Conservation (phyloP, 2,797 vertebrate genomes). For the Picus viridis region DNA sequence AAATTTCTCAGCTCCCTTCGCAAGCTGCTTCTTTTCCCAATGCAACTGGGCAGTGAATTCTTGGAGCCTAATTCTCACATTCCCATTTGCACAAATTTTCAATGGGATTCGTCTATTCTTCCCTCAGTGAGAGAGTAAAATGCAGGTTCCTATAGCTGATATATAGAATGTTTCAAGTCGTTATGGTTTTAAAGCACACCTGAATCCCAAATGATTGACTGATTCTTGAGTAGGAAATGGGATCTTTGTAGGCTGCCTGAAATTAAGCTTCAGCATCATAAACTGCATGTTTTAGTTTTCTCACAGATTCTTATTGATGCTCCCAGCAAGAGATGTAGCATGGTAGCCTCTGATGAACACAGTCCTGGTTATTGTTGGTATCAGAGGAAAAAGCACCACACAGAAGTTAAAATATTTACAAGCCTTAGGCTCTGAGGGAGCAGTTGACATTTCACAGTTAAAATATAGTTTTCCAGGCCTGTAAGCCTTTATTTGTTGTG, state of each 20-base stretch:
- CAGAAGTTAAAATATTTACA: constrained; percentile 20
- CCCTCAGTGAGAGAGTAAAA: background rate
- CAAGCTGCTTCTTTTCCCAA: constrained; percentile 22
- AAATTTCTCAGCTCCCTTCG: background rate
- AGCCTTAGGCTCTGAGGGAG: background rate
- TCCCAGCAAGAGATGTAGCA: background rate
- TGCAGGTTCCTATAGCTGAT: background rate
- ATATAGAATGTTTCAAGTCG: background rate
- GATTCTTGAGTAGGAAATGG: background rate
- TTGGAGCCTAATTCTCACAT: background rate
- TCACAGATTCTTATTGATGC: background rate
- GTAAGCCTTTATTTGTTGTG: background rate
- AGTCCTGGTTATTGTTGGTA: background rate
- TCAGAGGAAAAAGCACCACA: background rate
- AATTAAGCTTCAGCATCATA: background rate
- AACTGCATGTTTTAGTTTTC: background rate
- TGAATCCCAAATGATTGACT: background rate
- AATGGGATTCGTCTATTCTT: background rate
- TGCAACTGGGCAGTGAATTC: background rate
- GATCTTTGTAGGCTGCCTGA: background rate
- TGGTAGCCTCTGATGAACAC: background rate
- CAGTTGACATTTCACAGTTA: background rate
- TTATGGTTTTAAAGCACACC: background rate
- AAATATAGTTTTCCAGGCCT: background rate
- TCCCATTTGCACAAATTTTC: constrained; percentile 13